phyloP scores from a whole-genome alignment of 2,888 invertebrate species.

The Pyrgus malvae region DNA sequence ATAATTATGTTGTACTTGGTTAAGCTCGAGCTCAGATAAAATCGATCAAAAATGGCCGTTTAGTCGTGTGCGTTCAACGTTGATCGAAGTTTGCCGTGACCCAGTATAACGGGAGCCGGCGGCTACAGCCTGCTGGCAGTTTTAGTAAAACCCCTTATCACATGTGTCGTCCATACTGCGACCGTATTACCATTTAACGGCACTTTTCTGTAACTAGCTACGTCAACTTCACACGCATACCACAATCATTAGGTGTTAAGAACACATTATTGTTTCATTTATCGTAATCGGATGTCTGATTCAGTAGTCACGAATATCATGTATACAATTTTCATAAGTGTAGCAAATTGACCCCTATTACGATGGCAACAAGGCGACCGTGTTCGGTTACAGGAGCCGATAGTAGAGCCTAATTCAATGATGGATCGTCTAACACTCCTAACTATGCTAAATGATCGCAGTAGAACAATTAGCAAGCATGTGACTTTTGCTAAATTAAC shows the following conservation, averaged over 20 bases:
- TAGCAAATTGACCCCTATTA: conserved; percentile 1
- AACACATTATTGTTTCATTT: conserved; percentile 13
- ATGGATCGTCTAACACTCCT: conserved; percentile 53
- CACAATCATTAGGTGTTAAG: conserved; percentile 8
- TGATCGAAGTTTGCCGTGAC: conserved; percentile 42
- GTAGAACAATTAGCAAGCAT: conserved; percentile 55
- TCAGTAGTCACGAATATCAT: conserved; percentile 20
- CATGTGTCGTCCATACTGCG: conserved; percentile 33
- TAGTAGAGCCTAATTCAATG: conserved; percentile 33
- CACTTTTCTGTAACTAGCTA: conserved; percentile 7
- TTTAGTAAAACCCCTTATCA: conserved; percentile 35
- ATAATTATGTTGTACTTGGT: neutral
- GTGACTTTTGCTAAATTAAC: conserved; percentile 53
- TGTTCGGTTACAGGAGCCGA: conserved; percentile 1
- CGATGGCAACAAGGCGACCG: neutral
- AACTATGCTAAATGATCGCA: conserved; percentile 60
- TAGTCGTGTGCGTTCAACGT: conserved; percentile 8
- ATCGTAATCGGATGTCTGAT: conserved; percentile 1
- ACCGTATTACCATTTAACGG: conserved; percentile 22
- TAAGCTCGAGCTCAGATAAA: neutral
- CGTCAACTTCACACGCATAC: conserved; percentile 4
- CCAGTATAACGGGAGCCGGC: conserved; percentile 38
- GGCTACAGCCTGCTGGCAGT: conserved; percentile 29
- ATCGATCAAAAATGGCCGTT: neutral
- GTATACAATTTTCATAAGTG: neutral